Evolutionary conservation across 2,113 vertebrate species (phyloP), one percentile per base, ranked within the genome.

Genomic region (Hippocampus barbouri): DNA sequence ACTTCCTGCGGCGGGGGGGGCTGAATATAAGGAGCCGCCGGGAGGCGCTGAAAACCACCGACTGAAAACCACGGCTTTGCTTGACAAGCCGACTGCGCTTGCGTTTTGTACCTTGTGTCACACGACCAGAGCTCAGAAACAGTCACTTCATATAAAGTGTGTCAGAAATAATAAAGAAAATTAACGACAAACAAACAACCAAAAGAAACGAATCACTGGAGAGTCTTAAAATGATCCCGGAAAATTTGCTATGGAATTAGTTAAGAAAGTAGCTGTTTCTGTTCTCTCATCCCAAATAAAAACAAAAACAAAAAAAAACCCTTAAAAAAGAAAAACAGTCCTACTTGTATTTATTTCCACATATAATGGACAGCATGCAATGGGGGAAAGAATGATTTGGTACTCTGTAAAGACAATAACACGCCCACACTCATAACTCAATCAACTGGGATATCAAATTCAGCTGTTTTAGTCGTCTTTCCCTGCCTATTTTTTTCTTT

Each of bases 161-260:
- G 4, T 61, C 15, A 34, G 27, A 61, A 30, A 34, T 61, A 18
- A 34, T 9, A 30, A 34, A 73, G 56, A 79, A 73, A 61, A 87
- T 40, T 76, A 79, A 67, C 85, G 83, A 51, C 45, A 70, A 12
- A 41, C 16, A 11, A 10, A 56, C 3, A 5, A 16, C 66, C 84
- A 85, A 51, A 43, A 70, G 18, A n/a, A 54, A 5, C 3, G 1
- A 11, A 56, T 56, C 10, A 8, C 53, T 56, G 9, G 53, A 20
- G 49, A 23, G 53, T 56, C 15, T 27, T 27, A 30, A 60, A 60
- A 2, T 7, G 12, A 60, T 16, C 25, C 57, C 27, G 23, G 14
- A 27, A 27, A 59, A 53, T 53, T 12, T 25, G 56, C 23, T 7
- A 7, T 18, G 20, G 7, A 56, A 51, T 51, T 51, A 4, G 4